Evolutionary conservation across 2,888 invertebrate species (phyloP).

Genomic region (Drosophila paranaensis): DNA sequence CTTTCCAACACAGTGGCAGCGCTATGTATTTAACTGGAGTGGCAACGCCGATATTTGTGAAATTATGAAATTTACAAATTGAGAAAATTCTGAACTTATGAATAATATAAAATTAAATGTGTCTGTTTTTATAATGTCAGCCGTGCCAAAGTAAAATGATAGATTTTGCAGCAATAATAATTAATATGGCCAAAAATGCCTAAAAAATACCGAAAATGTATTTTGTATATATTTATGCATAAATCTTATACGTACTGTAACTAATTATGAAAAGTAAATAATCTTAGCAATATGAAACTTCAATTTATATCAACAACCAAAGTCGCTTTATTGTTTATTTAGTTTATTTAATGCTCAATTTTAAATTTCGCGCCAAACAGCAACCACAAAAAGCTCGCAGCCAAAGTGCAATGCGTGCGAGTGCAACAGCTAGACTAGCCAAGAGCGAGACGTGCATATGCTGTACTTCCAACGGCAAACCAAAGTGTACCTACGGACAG

Average conservation of each 20-base stretch:
- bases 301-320: neutral
- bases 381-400: slow-evolving; percentile 18
- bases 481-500: slow-evolving; percentile 20
- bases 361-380: slow-evolving; percentile 31
- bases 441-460: slow-evolving; percentile 17
- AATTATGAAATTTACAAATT: neutral
- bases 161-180: no score
- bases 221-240: no score
- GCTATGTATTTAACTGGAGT: neutral
- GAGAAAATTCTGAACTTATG: no score
- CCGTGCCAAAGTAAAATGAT: no score
- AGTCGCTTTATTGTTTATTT: neutral
- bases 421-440: slow-evolving; percentile 13
- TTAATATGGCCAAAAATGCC: neutral
- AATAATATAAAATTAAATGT: no score
- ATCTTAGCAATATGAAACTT: no score
- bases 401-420: slow-evolving; percentile 17
- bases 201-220: neutral
- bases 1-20: slow-evolving; percentile 1
- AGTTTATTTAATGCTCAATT: neutral
- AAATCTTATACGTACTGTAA: no score
- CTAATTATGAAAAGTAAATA: no score
- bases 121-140: no score
- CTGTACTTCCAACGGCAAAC: slow-evolving; percentile 34
- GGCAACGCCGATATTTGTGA: slow-evolving; percentile 6